These are phyloP conservation scores for Bubo scandiacus DNA, from an alignment of 2,113 vertebrate species.

Conservation along the genomic window DNA sequence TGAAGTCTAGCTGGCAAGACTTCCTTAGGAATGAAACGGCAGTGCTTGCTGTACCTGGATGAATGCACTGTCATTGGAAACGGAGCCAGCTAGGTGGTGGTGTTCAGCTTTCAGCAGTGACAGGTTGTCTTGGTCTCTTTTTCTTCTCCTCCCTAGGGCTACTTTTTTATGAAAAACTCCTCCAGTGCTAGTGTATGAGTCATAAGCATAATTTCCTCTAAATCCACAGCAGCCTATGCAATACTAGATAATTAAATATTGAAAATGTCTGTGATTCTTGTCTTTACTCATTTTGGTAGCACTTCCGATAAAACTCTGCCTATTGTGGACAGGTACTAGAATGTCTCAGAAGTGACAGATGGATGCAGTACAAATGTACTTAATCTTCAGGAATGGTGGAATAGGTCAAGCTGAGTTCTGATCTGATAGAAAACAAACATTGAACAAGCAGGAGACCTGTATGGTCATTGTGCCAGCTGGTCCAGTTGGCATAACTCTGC, in stretches of 20 bases:
- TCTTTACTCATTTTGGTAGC: background rate
- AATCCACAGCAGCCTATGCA: background rate
- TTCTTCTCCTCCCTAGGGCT: background rate
- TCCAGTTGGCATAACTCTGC: background rate
- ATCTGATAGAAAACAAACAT: background rate
- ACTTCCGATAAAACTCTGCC: background rate
- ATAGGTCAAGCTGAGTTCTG: background rate
- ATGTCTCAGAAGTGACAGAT: background rate
- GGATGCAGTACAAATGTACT: background rate
- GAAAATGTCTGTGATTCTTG: background rate
- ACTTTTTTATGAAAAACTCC: background rate
- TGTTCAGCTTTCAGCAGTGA: background rate
- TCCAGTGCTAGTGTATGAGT: background rate
- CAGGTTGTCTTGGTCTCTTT: background rate
- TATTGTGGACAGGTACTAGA: background rate
- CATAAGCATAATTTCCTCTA: background rate
- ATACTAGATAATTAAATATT: constrained; percentile 8
- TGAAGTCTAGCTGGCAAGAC: background rate
- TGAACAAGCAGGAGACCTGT: background rate
- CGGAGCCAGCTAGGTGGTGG: background rate
- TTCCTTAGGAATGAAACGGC: background rate
- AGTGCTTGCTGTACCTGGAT: background rate
- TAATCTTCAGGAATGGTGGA: background rate
- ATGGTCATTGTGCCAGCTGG: no score
- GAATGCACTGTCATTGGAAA: background rate